Evolutionary conservation across 23 tunicate genomes (phyloP).

Genomic region (Halocynthia aurantium): DNA sequence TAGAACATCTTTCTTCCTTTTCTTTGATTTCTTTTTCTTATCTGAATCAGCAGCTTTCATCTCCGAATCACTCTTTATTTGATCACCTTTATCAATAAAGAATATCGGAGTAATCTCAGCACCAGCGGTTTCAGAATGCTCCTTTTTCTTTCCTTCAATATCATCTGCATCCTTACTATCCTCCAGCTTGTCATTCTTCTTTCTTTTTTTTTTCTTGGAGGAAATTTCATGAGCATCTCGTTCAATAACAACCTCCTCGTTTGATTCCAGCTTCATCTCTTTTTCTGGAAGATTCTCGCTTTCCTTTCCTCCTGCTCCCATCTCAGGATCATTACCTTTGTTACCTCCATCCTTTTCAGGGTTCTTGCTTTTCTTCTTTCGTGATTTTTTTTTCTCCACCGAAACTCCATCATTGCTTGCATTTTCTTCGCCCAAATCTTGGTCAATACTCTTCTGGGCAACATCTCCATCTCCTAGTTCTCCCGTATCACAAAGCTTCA

Average conservation of each 20-base stretch:
- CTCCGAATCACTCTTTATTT: neutral
- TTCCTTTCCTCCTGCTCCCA: neutral
- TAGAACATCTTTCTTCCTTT: neutral
- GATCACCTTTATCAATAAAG: neutral
- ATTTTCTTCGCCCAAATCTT: no score
- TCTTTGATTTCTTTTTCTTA: neutral
- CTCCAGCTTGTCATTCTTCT: neutral
- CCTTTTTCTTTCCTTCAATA: neutral
- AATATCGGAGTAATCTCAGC: neutral
- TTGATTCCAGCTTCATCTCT: neutral
- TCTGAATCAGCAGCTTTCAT: neutral
- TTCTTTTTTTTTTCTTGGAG: slow-evolving; percentile 1
- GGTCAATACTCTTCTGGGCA: no score
- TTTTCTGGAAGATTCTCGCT: neutral
- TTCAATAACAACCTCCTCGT: neutral
- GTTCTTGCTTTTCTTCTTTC: neutral
- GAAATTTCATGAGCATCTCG: neutral
- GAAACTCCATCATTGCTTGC: no score
- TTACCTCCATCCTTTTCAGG: neutral
- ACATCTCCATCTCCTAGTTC: no score
- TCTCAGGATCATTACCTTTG: neutral
- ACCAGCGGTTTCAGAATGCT: neutral
- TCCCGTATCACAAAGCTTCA: no score
- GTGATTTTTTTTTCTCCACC: neutral
- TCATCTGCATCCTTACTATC: neutral